Base-by-base conservation (phyloP, 2,113 vertebrate species). In the Xiphorhynchus elegans region DNA sequence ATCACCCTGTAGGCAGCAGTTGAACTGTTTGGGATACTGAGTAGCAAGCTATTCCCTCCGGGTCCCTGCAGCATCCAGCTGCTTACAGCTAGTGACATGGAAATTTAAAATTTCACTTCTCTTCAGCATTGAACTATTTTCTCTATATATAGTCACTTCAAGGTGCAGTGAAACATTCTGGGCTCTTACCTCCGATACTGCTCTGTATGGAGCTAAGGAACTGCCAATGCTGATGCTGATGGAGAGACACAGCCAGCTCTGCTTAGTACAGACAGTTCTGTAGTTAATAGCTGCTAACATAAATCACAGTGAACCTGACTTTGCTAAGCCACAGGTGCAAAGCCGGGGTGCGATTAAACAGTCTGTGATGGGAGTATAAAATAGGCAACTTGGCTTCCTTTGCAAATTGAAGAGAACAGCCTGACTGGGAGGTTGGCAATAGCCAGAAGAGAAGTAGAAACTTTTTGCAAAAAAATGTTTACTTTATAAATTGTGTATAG, bases 401-500 rank as follows among this genome's bases (percentile, higher is more conserved):
- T 47, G 75, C 63, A 83, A 85, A 77, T 66, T 11, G 29, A 49
- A 59, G 62, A 49, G 50, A 93, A 20, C 47, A 59, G 46, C 50
- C 77, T 21, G 39, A 58, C 73, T 66, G n/a, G 53, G 72, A 83
- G 72, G 56, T 15, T 47, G 78, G 80, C 73, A 92, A 18, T 6
- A 90, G 67, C 64, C 83, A 63, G 74, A 74, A 77, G 17, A 93
- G 33, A 56, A 87, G 63, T 13, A 67, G 63, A 72, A 88, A 72
- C 23, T 70, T 90, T 40, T 29, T 68, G 66, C 21, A 50, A 66
- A 95, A 87, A 70, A 39, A 40, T 24, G 59, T 91, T 95, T 95
- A 82, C 72, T 93, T 75, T 88, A 85, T 96, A 83, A 97, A 94
- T 96, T 92, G 39, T 94, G 87, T 40, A 88, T 95, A 52, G 83